Percentiles rank a stretch among this genome's conserved stretches.
Conservation (phyloP, 2,113 vertebrate species). For the Phalacrocorax carbo region DNA sequence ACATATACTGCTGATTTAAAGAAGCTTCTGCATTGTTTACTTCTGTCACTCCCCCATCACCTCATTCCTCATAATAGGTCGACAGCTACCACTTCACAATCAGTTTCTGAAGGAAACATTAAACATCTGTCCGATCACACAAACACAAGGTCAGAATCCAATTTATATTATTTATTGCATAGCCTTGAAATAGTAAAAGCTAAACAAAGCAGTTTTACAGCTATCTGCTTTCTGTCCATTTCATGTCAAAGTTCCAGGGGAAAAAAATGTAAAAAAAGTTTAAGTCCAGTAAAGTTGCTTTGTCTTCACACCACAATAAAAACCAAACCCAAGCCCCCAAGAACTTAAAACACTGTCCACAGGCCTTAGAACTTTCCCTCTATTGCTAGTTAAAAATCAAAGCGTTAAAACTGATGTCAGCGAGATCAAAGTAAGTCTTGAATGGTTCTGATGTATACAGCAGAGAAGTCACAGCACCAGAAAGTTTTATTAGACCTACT, state of each 20-base stretch:
- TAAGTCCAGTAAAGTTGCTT: background rate
- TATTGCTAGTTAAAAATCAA: background rate
- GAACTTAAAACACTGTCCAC: background rate
- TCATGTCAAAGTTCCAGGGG: background rate
- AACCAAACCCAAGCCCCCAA: background rate
- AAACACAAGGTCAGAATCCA: background rate
- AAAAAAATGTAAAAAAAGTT: background rate
- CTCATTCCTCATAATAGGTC: background rate
- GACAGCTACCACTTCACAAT: background rate
- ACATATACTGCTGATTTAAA: background rate
- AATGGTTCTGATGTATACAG: background rate
- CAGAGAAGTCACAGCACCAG: background rate
- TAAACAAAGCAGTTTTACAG: background rate
- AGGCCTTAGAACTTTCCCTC: background rate
- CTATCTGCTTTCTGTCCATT: background rate
- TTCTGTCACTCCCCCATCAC: background rate
- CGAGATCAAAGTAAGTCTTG: background rate
- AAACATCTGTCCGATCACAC: background rate
- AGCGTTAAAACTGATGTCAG: background rate
- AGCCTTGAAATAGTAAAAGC: background rate
- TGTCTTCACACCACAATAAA: background rate
- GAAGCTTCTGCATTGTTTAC: background rate
- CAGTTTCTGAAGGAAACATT: background rate
- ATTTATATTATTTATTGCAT: background rate
- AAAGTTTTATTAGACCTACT: slow-evolving; percentile 75